These are phyloP conservation scores for Cerastoderma edule DNA, from an alignment of 2,888 invertebrate genomes.

Conservation along the genomic window DNA sequence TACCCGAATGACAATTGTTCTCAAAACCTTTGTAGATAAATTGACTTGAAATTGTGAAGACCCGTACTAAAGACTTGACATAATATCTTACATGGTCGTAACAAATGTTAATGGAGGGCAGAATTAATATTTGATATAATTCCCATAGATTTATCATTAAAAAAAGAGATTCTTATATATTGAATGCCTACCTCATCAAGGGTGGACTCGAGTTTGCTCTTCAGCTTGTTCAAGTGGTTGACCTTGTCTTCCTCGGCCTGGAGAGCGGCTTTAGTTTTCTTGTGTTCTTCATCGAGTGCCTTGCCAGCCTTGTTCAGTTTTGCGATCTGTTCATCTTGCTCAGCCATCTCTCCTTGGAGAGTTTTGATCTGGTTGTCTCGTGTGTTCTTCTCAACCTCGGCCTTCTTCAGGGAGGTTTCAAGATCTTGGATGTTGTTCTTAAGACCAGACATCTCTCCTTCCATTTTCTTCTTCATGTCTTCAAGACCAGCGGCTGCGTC, in stretches of 20 bases:
- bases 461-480: constrained; percentile 98
- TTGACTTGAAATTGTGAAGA: no score
- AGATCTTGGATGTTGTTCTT: constrained; percentile 99
- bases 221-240: constrained; percentile 99
- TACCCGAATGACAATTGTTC: no score
- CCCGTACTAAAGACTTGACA: no score
- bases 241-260: constrained; percentile 98
- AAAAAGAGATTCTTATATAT: not conserved
- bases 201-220: constrained; percentile 97
- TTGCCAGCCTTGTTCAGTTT: constrained; percentile 99
- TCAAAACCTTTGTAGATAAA: no score
- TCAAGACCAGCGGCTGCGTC: constrained; percentile 97
- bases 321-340: constrained; percentile 99
- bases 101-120: no score
- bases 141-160: not conserved
- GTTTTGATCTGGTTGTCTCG: constrained; percentile 97
- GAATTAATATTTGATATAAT: no score
- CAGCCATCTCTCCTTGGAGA: constrained; percentile 97
- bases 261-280: constrained; percentile 84
- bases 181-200: constrained; percentile 90
- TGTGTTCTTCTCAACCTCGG: constrained; percentile 98
- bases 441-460: constrained; percentile 95
- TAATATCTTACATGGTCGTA: no score
- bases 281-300: constrained; percentile 91
- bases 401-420: constrained; percentile 90